phyloP scores from a whole-genome alignment of 2,888 invertebrate genomes.

The Dryocosmus kuriphilus region DNA sequence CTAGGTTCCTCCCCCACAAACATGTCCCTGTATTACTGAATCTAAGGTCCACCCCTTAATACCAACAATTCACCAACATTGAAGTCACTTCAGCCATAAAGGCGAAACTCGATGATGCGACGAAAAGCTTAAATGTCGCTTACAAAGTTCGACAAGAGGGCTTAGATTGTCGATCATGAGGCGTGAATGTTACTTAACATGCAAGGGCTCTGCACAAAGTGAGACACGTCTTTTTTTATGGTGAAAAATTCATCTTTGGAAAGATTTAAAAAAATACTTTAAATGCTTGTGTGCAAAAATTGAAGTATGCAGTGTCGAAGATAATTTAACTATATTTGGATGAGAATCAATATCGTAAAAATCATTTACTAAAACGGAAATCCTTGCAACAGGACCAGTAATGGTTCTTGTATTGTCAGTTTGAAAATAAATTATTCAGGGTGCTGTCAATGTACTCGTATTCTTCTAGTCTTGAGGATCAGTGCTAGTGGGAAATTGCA shows the following conservation, averaged over 20 bases:
- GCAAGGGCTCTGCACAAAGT: not conserved
- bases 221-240: not conserved
- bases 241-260: not conserved
- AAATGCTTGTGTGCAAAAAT: too few relatives aligned
- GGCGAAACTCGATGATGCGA: conserved; percentile 55
- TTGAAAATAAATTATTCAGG: not conserved
- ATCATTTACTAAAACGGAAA: not conserved
- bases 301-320: not conserved
- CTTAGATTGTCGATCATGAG: conserved; percentile 18
- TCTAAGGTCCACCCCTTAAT: conserved; percentile 25
- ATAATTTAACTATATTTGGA: not conserved
- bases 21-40: conserved; percentile 24
- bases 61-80: conserved; percentile 28
- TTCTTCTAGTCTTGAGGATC: not conserved
- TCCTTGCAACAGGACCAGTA: not conserved
- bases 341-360: not conserved
- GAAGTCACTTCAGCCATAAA: conserved; percentile 52
- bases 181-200: conserved; percentile 28
- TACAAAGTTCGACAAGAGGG: conserved; percentile 24
- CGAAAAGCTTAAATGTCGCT: conserved; percentile 48
- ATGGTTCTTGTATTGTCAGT: not conserved
- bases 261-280: not conserved
- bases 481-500: not conserved
- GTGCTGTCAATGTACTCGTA: not conserved
- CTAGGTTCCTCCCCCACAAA: conserved; percentile 61